Conservation (phyloP, 1,140 invertebrate genomes). For the Heterodera carotae region DNA sequence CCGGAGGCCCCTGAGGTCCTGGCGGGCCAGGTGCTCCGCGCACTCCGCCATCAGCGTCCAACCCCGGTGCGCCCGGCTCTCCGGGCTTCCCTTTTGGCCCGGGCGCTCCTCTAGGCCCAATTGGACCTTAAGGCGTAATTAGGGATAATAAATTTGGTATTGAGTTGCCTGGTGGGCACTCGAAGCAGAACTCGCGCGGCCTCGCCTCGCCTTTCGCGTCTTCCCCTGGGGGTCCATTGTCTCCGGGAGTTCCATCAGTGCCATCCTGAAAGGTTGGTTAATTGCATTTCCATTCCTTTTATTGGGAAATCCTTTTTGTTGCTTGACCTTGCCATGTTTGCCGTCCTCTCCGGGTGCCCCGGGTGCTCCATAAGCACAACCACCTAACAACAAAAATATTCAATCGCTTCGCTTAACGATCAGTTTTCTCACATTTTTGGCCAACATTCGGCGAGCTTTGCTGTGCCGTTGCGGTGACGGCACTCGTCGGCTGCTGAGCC, state of each 20-base stretch:
- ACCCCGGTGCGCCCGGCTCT: slow-evolving; percentile 16
- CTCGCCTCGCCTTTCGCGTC: slow-evolving; percentile 39
- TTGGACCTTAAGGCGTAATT: slow-evolving; percentile 9
- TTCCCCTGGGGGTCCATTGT: slow-evolving; percentile 42
- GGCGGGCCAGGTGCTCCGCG: slow-evolving; percentile 13
- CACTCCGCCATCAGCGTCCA: slow-evolving; percentile 24
- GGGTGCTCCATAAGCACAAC: slow-evolving; percentile 41
- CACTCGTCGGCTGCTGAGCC: slow-evolving; percentile 30
- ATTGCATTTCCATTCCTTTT: no score
- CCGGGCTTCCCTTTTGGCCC: slow-evolving; percentile 39
- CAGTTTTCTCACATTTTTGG: slow-evolving; percentile 14
- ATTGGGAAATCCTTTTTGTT: background rate
- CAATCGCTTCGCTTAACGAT: background rate
- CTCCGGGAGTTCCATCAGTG: slow-evolving; percentile 36
- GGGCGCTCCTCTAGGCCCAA: slow-evolving; percentile 42
- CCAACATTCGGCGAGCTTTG: background rate
- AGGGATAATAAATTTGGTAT: background rate
- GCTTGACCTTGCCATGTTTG: slow-evolving; percentile 42
- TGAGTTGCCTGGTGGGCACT: slow-evolving; percentile 46
- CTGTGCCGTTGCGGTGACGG: slow-evolving; percentile 37
- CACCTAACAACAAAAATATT: slow-evolving; percentile 33
- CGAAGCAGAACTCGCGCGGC: slow-evolving; percentile 53
- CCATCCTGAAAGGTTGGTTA: slow-evolving; percentile 32
- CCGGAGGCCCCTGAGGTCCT: slow-evolving; percentile 26
- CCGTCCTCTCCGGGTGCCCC: slow-evolving; percentile 40